Conservation (phyloP, 2,113 vertebrate species). For the Steatornis caripensis region DNA sequence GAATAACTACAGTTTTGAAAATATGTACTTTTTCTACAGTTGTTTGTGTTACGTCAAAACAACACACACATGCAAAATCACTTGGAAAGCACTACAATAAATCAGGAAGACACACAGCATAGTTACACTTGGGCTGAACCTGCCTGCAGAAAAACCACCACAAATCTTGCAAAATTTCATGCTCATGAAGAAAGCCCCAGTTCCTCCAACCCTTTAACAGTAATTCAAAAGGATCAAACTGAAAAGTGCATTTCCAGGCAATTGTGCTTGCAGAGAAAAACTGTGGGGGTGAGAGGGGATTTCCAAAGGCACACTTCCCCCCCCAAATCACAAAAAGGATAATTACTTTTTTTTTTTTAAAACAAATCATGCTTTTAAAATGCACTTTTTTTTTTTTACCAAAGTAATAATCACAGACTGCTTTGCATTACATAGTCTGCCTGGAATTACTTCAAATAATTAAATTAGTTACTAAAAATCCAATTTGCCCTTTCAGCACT, state of each 20-base stretch:
- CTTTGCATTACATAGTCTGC: neutral
- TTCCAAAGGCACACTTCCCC: neutral
- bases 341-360: neutral
- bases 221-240: neutral
- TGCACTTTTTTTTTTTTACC: neutral
- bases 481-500: neutral
- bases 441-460: neutral
- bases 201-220: neutral
- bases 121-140: neutral
- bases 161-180: neutral
- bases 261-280: neutral
- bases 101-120: neutral
- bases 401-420: neutral
- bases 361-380: neutral
- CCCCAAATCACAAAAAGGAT: neutral
- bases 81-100: neutral
- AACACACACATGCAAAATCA: neutral
- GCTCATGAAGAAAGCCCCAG: neutral
- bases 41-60: neutral
- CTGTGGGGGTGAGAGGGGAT: rapidly evolving
- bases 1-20: neutral
- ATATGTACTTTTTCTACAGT: neutral
- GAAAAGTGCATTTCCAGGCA: neutral
- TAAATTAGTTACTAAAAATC: neutral
- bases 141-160: neutral